A percentile compares a stretch with the other conserved stretches of the same genome.
These are phyloP conservation scores for Alauda arvensis DNA, from an alignment of 2,797 vertebrate genomes.

Conservation along the genomic window DNA sequence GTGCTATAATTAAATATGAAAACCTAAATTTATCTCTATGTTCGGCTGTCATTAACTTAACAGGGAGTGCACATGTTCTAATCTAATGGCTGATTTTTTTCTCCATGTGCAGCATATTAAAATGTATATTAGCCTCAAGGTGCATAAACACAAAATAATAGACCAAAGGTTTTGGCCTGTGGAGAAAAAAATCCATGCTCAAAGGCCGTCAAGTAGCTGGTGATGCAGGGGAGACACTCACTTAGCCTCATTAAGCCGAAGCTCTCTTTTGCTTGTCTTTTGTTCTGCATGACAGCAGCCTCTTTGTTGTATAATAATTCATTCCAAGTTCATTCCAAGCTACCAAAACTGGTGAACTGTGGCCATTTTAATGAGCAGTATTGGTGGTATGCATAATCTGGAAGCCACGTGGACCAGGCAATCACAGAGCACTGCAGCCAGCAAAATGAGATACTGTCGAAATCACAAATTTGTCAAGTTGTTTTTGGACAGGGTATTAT, in stretches of 20 bases:
- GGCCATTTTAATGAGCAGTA: conserved; percentile 91
- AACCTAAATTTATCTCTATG: conserved; percentile 91
- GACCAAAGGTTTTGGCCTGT: conserved; percentile 81
- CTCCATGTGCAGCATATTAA: conserved; percentile 86
- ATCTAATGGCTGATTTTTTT: conserved; percentile 83
- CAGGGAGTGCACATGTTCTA: conserved; percentile 86
- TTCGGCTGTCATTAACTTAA: conserved; percentile 94
- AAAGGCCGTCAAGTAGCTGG: conserved; percentile 78
- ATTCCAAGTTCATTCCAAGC: conserved; percentile 84
- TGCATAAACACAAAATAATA: conserved; percentile 89
- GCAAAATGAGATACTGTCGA: conserved; percentile 86
- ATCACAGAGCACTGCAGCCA: conserved; percentile 83
- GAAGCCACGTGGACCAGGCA: conserved; percentile 82
- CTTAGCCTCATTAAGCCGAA: conserved; percentile 93
- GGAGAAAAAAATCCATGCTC: conserved; percentile 77
- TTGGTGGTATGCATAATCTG: conserved; percentile 84
- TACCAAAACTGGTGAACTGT: conserved; percentile 86
- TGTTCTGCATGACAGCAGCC: conserved; percentile 88
- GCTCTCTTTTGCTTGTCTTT: conserved; percentile 83
- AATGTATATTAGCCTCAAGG: conserved; percentile 89
- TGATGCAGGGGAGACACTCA: conserved; percentile 82
- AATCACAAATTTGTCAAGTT: conserved; percentile 83
- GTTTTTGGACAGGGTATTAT: conserved; percentile 82
- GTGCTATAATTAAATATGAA: conserved; percentile 97
- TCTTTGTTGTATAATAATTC: conserved; percentile 94